Base-by-base conservation (phyloP, 2,113 vertebrate species). In the Urocitellus parryii region DNA sequence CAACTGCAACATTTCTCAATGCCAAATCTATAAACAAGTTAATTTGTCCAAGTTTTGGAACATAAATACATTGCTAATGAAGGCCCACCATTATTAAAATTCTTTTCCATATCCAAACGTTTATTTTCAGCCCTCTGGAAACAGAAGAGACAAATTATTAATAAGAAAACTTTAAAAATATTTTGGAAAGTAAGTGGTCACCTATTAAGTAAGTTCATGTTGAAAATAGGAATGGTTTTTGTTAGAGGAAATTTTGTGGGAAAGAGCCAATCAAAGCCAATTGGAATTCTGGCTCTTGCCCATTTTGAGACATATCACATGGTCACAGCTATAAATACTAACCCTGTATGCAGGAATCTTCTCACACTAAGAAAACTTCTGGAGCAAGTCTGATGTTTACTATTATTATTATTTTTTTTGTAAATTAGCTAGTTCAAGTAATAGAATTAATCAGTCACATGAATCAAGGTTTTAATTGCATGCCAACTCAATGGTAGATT, bases 1-100 rank as follows among this genome's bases (percentile, higher is more conserved):
- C 81, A 94, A 92, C 2, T 77, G 9, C 3, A 95, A 94, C 86
- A 67, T 83, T 90, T 96, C 10, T 83, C 87, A 88, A 42, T 90
- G 81, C 56, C 82, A 97, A 82, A 77, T 82, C 39, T 92, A 93
- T 80, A 93, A 97, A 91, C 37, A 90, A 48, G 73, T 76, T 83
- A 78, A 94, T 86, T 79, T 42, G 20, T 68, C 20, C 76, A 96
- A 96, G 56, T 45, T 84, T 89, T 90, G 27, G 58, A 94, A 92
- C 39, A 67, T 65, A 94, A 95, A 74, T 82, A 79, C 4, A 95
- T 88, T 92, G 45, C 85, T 97, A 88, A 95, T 78, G 0, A 63
- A 42, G 79, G 39, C 1, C 70, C 25, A 2, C 24, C 18, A 91
- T 94, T 93, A 94, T 77, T 95, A 90, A 96, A 92, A 90, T 68